Percentiles rank a stretch among this genome's conserved stretches.
These are phyloP conservation scores for Ataeniobius toweri DNA, from an alignment of 2,797 vertebrate species.

Conservation along the genomic window DNA sequence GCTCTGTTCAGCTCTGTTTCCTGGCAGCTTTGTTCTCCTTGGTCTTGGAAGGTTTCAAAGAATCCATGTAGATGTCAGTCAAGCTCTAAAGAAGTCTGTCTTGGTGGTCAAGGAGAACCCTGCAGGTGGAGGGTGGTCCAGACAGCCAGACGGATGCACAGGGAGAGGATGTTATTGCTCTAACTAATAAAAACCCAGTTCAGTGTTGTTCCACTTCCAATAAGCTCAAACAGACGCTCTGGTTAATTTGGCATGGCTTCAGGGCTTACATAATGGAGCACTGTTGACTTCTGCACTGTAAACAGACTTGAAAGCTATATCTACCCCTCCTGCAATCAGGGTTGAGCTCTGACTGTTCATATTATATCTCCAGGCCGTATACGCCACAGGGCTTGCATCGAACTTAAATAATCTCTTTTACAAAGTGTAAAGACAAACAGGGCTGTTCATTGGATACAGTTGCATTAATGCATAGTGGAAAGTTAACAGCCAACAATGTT, in stretches of 20 bases:
- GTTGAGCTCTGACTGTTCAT: slow-evolving; percentile 12
- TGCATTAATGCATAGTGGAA: background rate
- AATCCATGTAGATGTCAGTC: slow-evolving; percentile 51
- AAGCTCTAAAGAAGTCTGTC: slow-evolving; percentile 43
- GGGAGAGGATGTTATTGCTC: slow-evolving; percentile 56
- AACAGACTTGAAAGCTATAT: slow-evolving; percentile 15
- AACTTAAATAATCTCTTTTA: background rate
- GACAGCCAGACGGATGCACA: slow-evolving; percentile 21
- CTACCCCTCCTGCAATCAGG: slow-evolving; percentile 28
- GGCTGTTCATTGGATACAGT: background rate
- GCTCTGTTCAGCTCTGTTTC: slow-evolving; percentile 42
- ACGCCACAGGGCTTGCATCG: background rate
- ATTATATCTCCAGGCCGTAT: background rate
- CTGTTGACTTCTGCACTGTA: slow-evolving; percentile 36
- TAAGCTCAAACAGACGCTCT: slow-evolving; percentile 43
- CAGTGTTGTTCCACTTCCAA: slow-evolving; percentile 48
- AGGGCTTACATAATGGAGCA: slow-evolving; percentile 64
- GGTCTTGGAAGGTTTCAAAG: slow-evolving; percentile 45
- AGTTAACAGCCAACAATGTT: background rate
- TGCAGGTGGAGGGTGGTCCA: slow-evolving; percentile 50
- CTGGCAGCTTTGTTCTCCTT: slow-evolving; percentile 50
- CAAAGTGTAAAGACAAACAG: background rate
- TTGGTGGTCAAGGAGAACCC: slow-evolving; percentile 40
- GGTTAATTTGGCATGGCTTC: slow-evolving; percentile 45
- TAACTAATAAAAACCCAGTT: slow-evolving; percentile 63